A percentile compares a stretch with the other conserved stretches of the same genome.
Conservation (phyloP, 1,140 invertebrate species). For the Asobara japonica region DNA sequence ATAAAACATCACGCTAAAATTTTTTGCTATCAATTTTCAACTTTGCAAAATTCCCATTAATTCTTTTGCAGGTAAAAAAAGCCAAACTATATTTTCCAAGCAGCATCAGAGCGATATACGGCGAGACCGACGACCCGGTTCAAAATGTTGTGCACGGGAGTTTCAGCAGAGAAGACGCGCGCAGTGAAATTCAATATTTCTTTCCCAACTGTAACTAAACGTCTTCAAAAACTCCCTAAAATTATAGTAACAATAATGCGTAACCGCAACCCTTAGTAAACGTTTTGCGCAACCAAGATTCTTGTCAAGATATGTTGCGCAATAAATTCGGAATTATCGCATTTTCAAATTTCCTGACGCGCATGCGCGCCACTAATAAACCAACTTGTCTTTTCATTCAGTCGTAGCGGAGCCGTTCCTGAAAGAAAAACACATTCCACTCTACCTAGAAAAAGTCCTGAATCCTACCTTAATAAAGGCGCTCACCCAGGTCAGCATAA, state of each 20-base stretch:
- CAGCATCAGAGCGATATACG: slow-evolving; percentile 78
- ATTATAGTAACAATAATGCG: too few relatives aligned
- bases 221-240: background rate
- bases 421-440: slow-evolving; percentile 66
- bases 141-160: slow-evolving; percentile 87
- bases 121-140: slow-evolving; percentile 71
- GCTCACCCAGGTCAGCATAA: slow-evolving; percentile 69
- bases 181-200: slow-evolving; percentile 89
- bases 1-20: too few relatives aligned
- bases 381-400: slow-evolving; percentile 53
- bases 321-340: too few relatives aligned
- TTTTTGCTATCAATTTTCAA: too few relatives aligned
- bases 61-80: slow-evolving; percentile 62
- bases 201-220: slow-evolving; percentile 80
- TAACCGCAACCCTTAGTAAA: too few relatives aligned
- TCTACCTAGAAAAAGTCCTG: slow-evolving; percentile 76
- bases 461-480: slow-evolving; percentile 75
- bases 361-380: too few relatives aligned
- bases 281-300: too few relatives aligned
- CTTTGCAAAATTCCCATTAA: background rate
- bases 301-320: too few relatives aligned
- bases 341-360: too few relatives aligned
- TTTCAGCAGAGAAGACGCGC: slow-evolving; percentile 74
- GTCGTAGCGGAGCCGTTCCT: slow-evolving; percentile 72
- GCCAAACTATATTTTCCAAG: slow-evolving; percentile 78